Percentiles rank a stretch among this genome's conserved stretches.
These are phyloP conservation scores for Melanotus villosus DNA, from an alignment of 2,888 invertebrate species.

Conservation along the genomic window DNA sequence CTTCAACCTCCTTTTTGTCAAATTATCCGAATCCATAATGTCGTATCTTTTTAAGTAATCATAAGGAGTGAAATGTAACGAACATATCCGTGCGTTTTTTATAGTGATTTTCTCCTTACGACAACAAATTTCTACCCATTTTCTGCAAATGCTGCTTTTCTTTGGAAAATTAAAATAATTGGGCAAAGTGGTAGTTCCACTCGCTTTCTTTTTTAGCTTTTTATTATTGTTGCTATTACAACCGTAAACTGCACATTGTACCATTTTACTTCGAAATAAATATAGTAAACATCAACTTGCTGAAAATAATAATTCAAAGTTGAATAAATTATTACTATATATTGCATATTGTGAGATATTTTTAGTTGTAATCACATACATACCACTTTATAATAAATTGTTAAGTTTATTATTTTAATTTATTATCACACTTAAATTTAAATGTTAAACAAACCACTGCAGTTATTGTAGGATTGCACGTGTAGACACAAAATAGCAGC, in stretches of 20 bases:
- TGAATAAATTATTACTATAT: neutral
- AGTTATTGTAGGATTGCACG: no score
- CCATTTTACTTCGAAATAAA: neutral
- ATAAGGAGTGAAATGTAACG: neutral
- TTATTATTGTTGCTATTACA: neutral
- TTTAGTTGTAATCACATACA: no score
- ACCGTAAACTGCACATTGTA: no score
- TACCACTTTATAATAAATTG: no score
- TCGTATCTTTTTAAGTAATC: neutral
- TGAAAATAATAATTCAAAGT: neutral
- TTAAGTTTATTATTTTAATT: no score
- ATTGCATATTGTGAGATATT: no score
- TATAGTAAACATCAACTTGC: neutral
- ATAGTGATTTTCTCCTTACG: neutral
- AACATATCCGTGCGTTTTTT: neutral
- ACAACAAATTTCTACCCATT: slow-evolving; percentile 3
- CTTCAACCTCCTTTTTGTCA: neutral
- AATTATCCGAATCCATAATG: neutral
- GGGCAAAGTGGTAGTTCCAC: neutral
- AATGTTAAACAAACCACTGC: no score
- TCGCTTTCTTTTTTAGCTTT: neutral
- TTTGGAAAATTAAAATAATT: neutral
- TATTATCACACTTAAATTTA: no score
- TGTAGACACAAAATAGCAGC: no score
- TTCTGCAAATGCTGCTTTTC: neutral